Conservation (phyloP, 2,888 invertebrate species). For the Troides helena region DNA sequence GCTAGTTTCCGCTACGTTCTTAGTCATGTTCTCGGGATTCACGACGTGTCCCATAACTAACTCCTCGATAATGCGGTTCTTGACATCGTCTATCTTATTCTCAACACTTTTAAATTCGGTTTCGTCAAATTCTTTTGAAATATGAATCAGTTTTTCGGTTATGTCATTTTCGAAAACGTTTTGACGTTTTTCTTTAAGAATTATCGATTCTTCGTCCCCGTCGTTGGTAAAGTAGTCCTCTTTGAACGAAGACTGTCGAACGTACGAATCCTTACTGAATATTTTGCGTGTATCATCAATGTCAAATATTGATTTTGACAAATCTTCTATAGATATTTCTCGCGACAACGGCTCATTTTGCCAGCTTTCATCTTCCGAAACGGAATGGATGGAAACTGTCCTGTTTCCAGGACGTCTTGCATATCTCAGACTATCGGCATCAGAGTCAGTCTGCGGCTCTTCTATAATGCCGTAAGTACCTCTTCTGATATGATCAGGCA, state of each 20-base stretch:
- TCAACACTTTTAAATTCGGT: slow-evolving; percentile 58
- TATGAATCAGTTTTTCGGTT: slow-evolving; percentile 71
- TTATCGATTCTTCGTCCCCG: slow-evolving; percentile 67
- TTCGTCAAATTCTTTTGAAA: slow-evolving; percentile 70
- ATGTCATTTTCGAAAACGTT: slow-evolving; percentile 73
- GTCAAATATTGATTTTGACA: slow-evolving; percentile 76
- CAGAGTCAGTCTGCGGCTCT: slow-evolving; percentile 76
- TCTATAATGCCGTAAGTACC: slow-evolving; percentile 75
- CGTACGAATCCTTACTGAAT: slow-evolving; percentile 72
- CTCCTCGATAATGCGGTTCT: slow-evolving; percentile 70
- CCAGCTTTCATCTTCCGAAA: slow-evolving; percentile 83
- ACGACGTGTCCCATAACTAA: slow-evolving; percentile 62
- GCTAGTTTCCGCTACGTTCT: slow-evolving; percentile 62
- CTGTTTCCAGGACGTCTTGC: slow-evolving; percentile 63
- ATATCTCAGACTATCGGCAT: slow-evolving; percentile 66
- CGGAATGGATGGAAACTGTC: slow-evolving; percentile 83
- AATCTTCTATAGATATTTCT: slow-evolving; percentile 81
- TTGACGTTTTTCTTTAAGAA: slow-evolving; percentile 65
- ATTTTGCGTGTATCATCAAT: slow-evolving; percentile 75
- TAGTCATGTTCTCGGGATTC: slow-evolving; percentile 63
- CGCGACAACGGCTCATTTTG: slow-evolving; percentile 78
- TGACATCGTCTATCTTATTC: slow-evolving; percentile 61
- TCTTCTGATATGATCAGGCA: slow-evolving; percentile 68
- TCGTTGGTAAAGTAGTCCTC: slow-evolving; percentile 69
- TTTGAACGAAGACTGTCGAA: slow-evolving; percentile 72